Evolutionary conservation across 2,113 vertebrate species (phyloP).

Genomic region (Guaruba guarouba): DNA sequence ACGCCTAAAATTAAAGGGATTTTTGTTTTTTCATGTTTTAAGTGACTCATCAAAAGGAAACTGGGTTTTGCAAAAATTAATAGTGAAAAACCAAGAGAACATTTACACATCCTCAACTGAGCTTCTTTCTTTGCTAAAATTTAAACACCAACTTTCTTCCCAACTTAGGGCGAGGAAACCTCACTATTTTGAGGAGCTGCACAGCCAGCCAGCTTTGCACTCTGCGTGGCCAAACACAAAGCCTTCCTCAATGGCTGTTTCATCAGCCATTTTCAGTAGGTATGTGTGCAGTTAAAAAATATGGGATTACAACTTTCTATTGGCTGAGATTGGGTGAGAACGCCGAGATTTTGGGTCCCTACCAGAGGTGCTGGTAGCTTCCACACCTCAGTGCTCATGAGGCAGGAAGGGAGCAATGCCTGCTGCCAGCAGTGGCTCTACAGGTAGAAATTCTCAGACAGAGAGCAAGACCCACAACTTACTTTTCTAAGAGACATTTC

Average conservation of each 20-base stretch:
- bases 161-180: neutral
- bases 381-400: neutral
- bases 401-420: neutral
- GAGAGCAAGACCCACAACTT: neutral
- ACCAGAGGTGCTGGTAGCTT: neutral
- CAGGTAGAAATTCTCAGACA: neutral
- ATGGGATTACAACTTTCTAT: neutral
- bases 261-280: neutral
- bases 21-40: neutral
- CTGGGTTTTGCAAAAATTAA: neutral
- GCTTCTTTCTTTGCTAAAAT: neutral
- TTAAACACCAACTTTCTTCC: neutral
- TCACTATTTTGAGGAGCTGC: neutral
- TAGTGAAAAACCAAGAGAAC: neutral
- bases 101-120: neutral
- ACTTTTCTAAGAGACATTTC: neutral
- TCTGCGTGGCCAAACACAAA: accelerated
- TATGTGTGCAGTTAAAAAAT: neutral
- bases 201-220: neutral
- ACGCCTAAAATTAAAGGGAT: neutral
- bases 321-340: neutral
- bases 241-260: neutral
- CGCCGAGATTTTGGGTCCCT: neutral
- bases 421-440: neutral
- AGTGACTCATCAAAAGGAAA: neutral